Percentiles rank a stretch among this genome's conserved stretches.
Evolutionary conservation across 2,797 vertebrate genomes (phyloP).

Genomic region (Myotis findleyi): DNA sequence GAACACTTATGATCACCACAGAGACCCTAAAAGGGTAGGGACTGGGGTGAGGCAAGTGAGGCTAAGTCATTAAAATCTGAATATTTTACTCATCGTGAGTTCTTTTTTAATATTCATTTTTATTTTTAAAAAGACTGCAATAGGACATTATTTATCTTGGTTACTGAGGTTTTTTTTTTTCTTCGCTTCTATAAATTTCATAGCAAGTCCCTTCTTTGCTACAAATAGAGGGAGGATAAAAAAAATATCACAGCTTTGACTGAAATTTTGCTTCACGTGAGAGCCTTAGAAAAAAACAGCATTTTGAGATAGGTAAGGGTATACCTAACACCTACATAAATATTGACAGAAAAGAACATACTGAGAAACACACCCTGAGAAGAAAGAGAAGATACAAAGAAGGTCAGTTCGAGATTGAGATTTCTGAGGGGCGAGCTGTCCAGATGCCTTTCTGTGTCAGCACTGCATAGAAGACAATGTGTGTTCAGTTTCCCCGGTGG

Average conservation of each 20-base stretch:
- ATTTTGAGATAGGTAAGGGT: not conserved
- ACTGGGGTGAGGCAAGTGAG: not conserved
- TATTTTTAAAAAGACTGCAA: not conserved
- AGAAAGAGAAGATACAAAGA: not conserved
- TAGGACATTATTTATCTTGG: constrained; percentile 31
- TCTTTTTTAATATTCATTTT: constrained; percentile 21
- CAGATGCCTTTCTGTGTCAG: not conserved
- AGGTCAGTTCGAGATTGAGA: not conserved
- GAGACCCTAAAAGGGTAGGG: not conserved
- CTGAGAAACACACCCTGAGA: not conserved
- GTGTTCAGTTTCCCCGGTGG: not conserved
- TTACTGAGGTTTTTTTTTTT: not conserved
- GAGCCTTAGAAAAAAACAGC: not conserved
- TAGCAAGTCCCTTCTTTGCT: not conserved
- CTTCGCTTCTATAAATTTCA: not conserved
- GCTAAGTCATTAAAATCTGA: not conserved
- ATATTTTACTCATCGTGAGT: not conserved
- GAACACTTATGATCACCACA: too few relatives aligned
- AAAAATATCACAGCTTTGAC: not conserved
- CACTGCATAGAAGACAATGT: not conserved
- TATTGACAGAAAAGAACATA: not conserved
- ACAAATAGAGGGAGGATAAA: not conserved
- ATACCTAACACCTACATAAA: not conserved
- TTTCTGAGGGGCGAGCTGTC: not conserved
- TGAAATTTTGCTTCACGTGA: not conserved